These are phyloP conservation scores for Sprattus sprattus DNA, from an alignment of 2,113 vertebrate genomes.

Conservation along the genomic window DNA sequence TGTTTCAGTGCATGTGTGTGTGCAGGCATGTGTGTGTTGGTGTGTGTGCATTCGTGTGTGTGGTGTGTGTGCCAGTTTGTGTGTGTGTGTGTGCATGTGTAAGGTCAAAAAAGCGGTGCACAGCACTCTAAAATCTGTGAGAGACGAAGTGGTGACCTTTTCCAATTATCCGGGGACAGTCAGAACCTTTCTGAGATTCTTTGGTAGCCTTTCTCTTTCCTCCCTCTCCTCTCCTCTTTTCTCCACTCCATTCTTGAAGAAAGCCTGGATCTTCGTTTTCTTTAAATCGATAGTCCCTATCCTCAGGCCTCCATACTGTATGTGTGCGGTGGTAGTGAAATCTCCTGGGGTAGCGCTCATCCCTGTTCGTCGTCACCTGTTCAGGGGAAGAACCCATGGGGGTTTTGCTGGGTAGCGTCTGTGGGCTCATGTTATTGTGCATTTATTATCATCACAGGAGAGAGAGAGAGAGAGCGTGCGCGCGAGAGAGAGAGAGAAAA, in stretches of 20 bases:
- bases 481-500: conserved; percentile 35
- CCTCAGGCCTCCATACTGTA: neutral
- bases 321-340: neutral
- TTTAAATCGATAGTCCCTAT: neutral
- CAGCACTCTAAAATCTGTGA: conserved; percentile 42
- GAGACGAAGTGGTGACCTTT: conserved; percentile 65
- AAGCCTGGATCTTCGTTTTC: neutral
- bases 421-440: neutral
- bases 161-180: conserved; percentile 61
- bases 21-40: neutral
- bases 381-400: neutral
- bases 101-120: conserved; percentile 27
- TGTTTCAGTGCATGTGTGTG: neutral
- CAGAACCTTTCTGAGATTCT: conserved; percentile 56
- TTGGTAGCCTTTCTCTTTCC: conserved; percentile 42
- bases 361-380: neutral
- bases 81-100: conserved; percentile 21
- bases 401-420: neutral
- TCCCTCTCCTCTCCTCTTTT: conserved; percentile 24
- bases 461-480: conserved; percentile 1
- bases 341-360: neutral
- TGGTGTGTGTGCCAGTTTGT: neutral
- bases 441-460: conserved; percentile 9
- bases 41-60: neutral
- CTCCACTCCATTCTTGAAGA: conserved; percentile 25